Base-by-base conservation (phyloP, 2,888 invertebrate species). In the Caenorhabditis sp. region DNA sequence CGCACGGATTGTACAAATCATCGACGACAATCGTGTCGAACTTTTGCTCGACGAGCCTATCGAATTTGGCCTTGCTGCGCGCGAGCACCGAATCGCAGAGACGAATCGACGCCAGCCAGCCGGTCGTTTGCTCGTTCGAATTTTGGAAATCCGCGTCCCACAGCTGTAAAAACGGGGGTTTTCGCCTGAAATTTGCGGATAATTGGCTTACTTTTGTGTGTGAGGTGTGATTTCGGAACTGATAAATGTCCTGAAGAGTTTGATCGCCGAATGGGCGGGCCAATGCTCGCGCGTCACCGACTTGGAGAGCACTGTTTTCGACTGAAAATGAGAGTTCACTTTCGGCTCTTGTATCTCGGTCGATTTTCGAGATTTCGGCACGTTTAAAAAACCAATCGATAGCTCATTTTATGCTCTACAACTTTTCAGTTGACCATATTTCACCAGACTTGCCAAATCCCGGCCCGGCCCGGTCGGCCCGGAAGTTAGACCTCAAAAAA, bases 1-100 rank as follows among this genome's bases (percentile, higher is more conserved):
- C 89, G 76, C 89, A 89, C 4, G 89, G 87, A 58, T 89, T 89
- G 85, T 84, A 89, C 41, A 87, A 78, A 70, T 89, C 89, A 70
- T 89, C 89, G 24, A 89, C 75, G 22, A 89, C 78, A 6, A 88
- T 81, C 0, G 86, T 82, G 65, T 89, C 88, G 61, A 88, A 89
- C 74, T 80, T 59, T 41, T 81, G 59, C 27, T 73, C 61, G 15
- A 88, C 82, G 30, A 89, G 55, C n/a, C 53, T 39, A 27, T 89
- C 85, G 61, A 89, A 89, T 17, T 82, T 76, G 4, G 62, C 72
- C 56, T 82, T 81, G 52, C 77, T 63, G 22, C 79, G 58, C 2
- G 78, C 24, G 22, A 89, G 79, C 24, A 88, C 72, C 8, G 46
- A 46, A 66, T 89, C 86, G 63, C 89, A 89, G 4, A 89, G 79